Conservation (phyloP, 2,113 vertebrate species). For the Saguinus imperator region DNA sequence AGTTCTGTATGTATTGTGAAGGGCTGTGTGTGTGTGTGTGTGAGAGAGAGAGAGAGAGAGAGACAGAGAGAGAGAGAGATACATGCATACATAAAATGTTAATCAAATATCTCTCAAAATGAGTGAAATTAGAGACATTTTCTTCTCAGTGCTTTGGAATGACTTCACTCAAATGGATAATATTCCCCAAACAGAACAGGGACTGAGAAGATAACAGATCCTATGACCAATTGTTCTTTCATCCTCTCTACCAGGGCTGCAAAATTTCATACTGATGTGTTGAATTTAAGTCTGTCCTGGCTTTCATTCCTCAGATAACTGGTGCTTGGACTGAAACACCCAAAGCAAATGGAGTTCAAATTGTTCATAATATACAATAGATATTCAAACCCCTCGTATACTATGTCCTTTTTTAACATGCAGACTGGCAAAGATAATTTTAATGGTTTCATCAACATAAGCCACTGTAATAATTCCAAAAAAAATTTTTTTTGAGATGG, state of each 20-base stretch:
- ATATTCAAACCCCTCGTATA: neutral
- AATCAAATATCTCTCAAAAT: neutral
- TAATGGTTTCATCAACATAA: neutral
- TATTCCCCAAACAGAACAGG: neutral
- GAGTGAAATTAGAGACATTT: neutral
- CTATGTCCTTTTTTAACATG: neutral
- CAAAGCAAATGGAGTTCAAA: neutral
- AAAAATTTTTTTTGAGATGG: no score
- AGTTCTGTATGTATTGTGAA: neutral
- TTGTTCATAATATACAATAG: neutral
- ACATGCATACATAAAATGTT: neutral
- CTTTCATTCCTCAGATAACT: slow-evolving; percentile 44
- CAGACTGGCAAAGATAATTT: neutral
- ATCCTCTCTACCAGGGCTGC: neutral
- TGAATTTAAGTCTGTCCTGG: neutral
- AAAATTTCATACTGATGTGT: neutral
- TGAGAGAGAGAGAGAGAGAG: no score
- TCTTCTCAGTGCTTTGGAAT: neutral
- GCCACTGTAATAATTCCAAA: neutral
- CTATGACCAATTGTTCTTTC: neutral
- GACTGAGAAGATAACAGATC: neutral
- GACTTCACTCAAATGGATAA: neutral
- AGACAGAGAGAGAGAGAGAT: no score
- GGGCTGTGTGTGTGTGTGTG: no score
- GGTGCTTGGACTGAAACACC: neutral